Base-by-base conservation (phyloP, 2,888 invertebrate species). In the Nomada flava region DNA sequence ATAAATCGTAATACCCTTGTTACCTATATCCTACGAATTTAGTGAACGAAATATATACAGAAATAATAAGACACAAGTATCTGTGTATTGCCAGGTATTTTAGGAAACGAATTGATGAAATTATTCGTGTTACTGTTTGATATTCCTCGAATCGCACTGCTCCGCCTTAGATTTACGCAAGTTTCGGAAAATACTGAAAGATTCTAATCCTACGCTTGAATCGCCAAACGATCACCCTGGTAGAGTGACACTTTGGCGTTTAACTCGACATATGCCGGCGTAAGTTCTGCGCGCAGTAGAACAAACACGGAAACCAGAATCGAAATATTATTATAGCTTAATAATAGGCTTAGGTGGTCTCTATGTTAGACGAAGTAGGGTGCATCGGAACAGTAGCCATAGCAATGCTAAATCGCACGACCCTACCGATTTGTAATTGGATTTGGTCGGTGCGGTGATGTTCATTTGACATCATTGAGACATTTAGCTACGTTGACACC, bases 401-500 rank as follows among this genome's bases (percentile, higher is more conserved):
- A 89, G 82, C 78, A 86, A 85, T 81, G 87, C 84, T 79, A 67
- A 88, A 83, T 87, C 76, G 82, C 53, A 72, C 85, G 82, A 88
- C 88, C 88, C 88, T 86, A 76, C 77, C 78, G 68, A 73, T 70
- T 42, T 60, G 79, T 93, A 92, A 93, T 93, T 92, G 93, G 92
- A 93, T 93, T 92, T 92, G 84, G 86, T 82, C 84, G 88, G 79
- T 83, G 88, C 89, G 87, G 87, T 89, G 93, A 92, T 93, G 92
- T 92, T 93, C 93, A 93, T 93, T 93, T 92, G 91, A 92, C 92
- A 92, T 92, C 89, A 91, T 92, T 90, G 91, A 89, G 89, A 91
- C 89, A 89, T 91, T 92, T 91, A 90, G 86, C 84, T 76, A 81
- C 86, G 79, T 85, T 84, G 87, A 83, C 86, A 83, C 84, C 79